phyloP scores from a whole-genome alignment of 1,140 invertebrate genomes.

The Euwallacea fornicatus region DNA sequence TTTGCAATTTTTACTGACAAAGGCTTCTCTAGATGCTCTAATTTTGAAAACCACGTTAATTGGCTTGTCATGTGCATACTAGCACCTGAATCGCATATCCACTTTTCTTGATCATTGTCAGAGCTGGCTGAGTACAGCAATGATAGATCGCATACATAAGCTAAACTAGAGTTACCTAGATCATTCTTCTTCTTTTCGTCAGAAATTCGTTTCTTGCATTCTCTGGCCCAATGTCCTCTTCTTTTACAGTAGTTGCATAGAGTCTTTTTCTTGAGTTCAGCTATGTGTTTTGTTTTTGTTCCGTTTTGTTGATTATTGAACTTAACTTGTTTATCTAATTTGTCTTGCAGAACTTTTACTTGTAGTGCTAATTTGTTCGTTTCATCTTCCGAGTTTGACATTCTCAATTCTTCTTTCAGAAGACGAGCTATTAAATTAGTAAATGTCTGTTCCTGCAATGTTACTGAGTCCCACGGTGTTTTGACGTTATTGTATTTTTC shows the following conservation, averaged over 20 bases:
- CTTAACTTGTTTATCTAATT: constrained; percentile 12
- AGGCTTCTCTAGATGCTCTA: constrained; percentile 16
- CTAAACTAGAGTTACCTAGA: constrained; percentile 6
- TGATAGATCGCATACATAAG: constrained; percentile 24
- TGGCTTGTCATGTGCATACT: constrained; percentile 10
- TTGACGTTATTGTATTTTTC: constrained; percentile 51
- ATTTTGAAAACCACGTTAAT: constrained; percentile 9
- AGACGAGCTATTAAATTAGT: constrained; percentile 41
- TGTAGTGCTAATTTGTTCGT: constrained; percentile 6
- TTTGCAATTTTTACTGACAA: constrained; percentile 39
- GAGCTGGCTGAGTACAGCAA: constrained; percentile 10
- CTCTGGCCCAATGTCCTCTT: constrained; percentile 22
- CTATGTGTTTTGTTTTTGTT: constrained; percentile 5
- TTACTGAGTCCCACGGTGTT: constrained; percentile 42
- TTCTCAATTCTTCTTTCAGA: constrained; percentile 41
- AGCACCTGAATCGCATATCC: constrained; percentile 30
- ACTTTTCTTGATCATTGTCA: constrained; percentile 12
- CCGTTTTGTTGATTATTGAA: constrained; percentile 9
- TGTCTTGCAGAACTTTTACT: constrained; percentile 17
- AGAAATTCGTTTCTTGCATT: constrained; percentile 19
- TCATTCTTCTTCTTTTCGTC: constrained; percentile 10
- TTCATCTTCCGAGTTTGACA: neutral
- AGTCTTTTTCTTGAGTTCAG: constrained; percentile 19
- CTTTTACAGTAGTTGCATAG: constrained; percentile 23
- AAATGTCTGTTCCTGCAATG: constrained; percentile 39